Conservation (phyloP, 2,888 invertebrate genomes). For the Thecocarcelia acutangulata region DNA sequence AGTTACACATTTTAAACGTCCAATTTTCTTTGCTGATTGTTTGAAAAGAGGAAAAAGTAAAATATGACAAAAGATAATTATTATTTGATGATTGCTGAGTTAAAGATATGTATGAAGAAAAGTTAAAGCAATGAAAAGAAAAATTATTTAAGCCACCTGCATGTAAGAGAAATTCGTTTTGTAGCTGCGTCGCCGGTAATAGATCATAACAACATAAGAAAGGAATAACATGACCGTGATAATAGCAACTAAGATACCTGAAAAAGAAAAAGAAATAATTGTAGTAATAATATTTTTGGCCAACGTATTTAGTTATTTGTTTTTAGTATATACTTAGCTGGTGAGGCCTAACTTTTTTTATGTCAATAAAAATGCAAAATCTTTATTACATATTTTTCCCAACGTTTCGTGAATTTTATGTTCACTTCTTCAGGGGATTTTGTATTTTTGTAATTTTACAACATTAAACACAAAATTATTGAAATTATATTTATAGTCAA, state of each 20-base stretch:
- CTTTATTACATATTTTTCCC: too few relatives aligned
- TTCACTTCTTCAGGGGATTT: too few relatives aligned
- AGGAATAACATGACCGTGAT: constrained; percentile 75
- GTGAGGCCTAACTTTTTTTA: too few relatives aligned
- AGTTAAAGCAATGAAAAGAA: constrained; percentile 20
- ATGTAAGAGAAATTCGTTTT: constrained; percentile 76
- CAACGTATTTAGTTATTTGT: too few relatives aligned
- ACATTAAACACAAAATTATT: too few relatives aligned
- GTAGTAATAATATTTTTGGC: too few relatives aligned
- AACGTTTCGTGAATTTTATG: too few relatives aligned
- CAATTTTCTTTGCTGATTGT: constrained; percentile 65
- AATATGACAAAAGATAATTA: constrained; percentile 27
- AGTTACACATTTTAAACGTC: constrained; percentile 52
- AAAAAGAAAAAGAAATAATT: constrained; percentile 7
- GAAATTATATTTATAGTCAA: too few relatives aligned
- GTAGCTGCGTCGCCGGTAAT: constrained; percentile 78
- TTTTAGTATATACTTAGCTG: too few relatives aligned
- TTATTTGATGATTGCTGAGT: constrained; percentile 1
- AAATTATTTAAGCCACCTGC: constrained; percentile 76
- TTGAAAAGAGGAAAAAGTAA: background rate
- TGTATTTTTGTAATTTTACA: too few relatives aligned
- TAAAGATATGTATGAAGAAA: constrained; percentile 24
- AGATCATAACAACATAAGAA: constrained; percentile 77
- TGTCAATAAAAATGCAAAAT: too few relatives aligned
- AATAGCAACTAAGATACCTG: constrained; percentile 75